Percentiles rank a stretch among this genome's conserved stretches.
These are phyloP conservation scores for Eupristina koningsbergeri DNA, from an alignment of 1,140 invertebrate species.

Conservation along the genomic window DNA sequence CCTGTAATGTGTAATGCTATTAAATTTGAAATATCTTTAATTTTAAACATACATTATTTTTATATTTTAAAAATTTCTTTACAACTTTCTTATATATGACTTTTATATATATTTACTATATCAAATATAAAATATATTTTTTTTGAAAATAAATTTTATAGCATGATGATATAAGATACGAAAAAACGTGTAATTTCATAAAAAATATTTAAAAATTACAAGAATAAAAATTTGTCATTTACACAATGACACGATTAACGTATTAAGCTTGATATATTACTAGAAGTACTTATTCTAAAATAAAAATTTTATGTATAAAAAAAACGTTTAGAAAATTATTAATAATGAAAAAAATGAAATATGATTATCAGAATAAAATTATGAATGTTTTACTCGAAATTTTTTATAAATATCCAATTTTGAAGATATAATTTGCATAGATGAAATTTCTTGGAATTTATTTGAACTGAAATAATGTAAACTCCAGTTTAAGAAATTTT, in stretches of 20 bases:
- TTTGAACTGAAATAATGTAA: not conserved
- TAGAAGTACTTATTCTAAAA: not conserved
- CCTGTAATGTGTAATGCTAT: not conserved
- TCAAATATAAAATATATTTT: too few relatives aligned
- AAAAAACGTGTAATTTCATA: not conserved
- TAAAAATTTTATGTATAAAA: not conserved
- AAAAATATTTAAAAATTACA: not conserved
- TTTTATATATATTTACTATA: too few relatives aligned
- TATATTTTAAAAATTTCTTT: not conserved
- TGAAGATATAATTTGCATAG: not conserved
- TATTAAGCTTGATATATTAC: not conserved
- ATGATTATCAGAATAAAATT: too few relatives aligned
- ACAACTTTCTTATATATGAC: not conserved
- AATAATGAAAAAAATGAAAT: too few relatives aligned
- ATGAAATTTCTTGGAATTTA: not conserved
- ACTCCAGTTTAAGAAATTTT: not conserved
- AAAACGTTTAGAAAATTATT: too few relatives aligned
- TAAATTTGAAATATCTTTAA: not conserved
- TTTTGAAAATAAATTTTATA: not conserved
- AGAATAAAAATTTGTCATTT: not conserved
- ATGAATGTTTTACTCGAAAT: too few relatives aligned
- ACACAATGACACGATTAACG: not conserved
- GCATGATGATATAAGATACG: not conserved
- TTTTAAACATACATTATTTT: not conserved
- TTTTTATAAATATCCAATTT: not conserved